A percentile compares a stretch with the other conserved stretches of the same genome.
Evolutionary conservation across 2,797 vertebrate genomes (phyloP).

Genomic region (Heteromormyrus szaboi): DNA sequence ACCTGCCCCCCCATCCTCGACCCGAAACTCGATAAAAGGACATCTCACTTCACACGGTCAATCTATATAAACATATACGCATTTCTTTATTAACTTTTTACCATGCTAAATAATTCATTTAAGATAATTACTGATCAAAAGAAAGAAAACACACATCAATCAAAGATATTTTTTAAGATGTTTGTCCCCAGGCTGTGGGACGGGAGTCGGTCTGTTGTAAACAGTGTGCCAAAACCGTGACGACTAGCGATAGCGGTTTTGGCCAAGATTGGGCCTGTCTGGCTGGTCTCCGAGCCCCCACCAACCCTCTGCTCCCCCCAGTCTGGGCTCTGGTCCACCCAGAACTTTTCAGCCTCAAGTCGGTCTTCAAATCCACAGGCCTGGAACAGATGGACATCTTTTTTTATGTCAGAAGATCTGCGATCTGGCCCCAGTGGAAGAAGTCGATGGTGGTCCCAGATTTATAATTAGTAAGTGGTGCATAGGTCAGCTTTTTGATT

Average conservation of each 20-base stretch:
- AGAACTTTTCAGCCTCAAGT: neutral
- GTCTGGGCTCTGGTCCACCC: neutral
- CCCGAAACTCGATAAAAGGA: neutral
- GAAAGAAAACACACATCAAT: slow-evolving; percentile 62
- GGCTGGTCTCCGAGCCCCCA: slow-evolving; percentile 7
- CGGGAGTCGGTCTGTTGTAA: slow-evolving; percentile 30
- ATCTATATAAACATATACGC: neutral
- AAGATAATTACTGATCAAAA: slow-evolving; percentile 68
- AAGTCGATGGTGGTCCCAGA: slow-evolving; percentile 34
- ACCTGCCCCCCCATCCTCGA: neutral
- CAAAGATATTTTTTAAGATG: slow-evolving; percentile 41
- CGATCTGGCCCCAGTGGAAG: slow-evolving; percentile 24
- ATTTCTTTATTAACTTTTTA: slow-evolving; percentile 68
- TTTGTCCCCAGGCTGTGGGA: slow-evolving; percentile 35
- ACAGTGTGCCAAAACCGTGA: slow-evolving; percentile 32
- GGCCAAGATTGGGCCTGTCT: slow-evolving; percentile 13
- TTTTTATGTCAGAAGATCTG: slow-evolving; percentile 36
- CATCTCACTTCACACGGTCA: neutral
- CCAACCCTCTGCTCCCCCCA: neutral
- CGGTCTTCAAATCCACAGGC: neutral
- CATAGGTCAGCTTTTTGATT: slow-evolving; percentile 32
- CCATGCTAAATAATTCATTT: slow-evolving; percentile 64
- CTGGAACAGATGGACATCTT: slow-evolving; percentile 42
- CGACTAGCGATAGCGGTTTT: slow-evolving; percentile 10
- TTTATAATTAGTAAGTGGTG: slow-evolving; percentile 41